Conservation (phyloP, 2,797 vertebrate genomes). For the Alca torda region DNA sequence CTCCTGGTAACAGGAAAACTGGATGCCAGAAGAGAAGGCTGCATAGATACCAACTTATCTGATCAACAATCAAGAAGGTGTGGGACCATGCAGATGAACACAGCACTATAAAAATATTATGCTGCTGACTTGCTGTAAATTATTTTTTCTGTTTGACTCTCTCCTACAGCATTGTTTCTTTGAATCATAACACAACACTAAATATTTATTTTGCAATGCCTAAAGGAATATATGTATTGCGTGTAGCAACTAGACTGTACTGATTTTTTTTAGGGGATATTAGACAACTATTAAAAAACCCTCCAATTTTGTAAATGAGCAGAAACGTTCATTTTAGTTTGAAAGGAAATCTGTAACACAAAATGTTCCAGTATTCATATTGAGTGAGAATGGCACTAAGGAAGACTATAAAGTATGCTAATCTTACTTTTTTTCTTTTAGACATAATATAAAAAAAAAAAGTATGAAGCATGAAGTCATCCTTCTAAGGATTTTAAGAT, state of each 20-base stretch:
- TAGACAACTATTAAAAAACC: neutral
- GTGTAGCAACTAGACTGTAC: neutral
- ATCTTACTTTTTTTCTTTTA: conserved; percentile 2
- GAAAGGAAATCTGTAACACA: conserved; percentile 2
- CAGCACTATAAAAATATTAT: neutral
- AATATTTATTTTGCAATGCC: neutral
- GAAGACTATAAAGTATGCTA: neutral
- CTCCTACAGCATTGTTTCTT: neutral
- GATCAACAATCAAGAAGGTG: neutral
- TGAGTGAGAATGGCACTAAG: neutral
- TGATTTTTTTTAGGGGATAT: neutral
- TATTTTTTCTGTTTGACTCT: neutral
- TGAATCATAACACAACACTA: neutral
- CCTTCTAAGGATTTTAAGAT: neutral
- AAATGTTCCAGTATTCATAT: neutral
- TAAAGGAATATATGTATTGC: neutral
- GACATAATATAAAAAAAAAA: neutral
- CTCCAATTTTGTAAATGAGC: neutral
- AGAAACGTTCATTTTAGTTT: neutral
- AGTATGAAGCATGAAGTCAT: neutral
- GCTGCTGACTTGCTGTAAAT: neutral
- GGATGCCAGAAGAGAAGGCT: neutral
- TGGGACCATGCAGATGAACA: neutral
- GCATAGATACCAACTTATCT: neutral
- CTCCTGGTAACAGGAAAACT: neutral